phyloP scores from a whole-genome alignment of 2,113 vertebrate genomes.

The Vimba vimba region DNA sequence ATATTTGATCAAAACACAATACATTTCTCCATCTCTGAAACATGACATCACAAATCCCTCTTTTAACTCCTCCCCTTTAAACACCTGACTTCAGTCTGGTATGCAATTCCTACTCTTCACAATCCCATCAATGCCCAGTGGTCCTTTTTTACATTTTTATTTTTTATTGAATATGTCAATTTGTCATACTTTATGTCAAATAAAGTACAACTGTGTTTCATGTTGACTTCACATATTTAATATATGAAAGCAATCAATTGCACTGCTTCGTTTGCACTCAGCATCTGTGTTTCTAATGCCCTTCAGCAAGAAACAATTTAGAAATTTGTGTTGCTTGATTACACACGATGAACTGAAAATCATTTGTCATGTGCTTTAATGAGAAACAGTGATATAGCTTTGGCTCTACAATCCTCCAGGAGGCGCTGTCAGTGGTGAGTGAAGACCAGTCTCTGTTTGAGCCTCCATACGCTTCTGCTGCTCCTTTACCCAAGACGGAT shows the following conservation, averaged over 20 bases:
- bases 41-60: neutral
- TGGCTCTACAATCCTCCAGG: slow-evolving; percentile 73
- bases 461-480: slow-evolving; percentile 89
- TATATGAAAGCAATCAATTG: neutral
- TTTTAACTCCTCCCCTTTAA: neutral
- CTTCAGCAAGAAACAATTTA: slow-evolving; percentile 5
- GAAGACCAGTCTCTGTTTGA: slow-evolving; percentile 99
- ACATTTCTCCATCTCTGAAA: neutral
- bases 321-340: neutral
- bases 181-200: neutral
- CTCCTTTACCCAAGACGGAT: slow-evolving; percentile 94
- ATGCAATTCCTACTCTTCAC: neutral
- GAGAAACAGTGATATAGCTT: neutral
- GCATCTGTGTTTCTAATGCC: neutral
- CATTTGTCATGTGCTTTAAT: slow-evolving; percentile 7
- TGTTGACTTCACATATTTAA: neutral
- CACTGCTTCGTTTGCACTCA: neutral
- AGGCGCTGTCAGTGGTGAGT: slow-evolving; percentile 99
- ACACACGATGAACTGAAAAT: neutral
- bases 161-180: neutral
- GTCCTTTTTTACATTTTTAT: too few relatives aligned
- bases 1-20: neutral
- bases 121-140: too few relatives aligned
- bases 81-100: neutral
- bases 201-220: neutral